Evolutionary conservation across 1,140 invertebrate genomes (phyloP).

Genomic region (Zaprionus kolodkinae): DNA sequence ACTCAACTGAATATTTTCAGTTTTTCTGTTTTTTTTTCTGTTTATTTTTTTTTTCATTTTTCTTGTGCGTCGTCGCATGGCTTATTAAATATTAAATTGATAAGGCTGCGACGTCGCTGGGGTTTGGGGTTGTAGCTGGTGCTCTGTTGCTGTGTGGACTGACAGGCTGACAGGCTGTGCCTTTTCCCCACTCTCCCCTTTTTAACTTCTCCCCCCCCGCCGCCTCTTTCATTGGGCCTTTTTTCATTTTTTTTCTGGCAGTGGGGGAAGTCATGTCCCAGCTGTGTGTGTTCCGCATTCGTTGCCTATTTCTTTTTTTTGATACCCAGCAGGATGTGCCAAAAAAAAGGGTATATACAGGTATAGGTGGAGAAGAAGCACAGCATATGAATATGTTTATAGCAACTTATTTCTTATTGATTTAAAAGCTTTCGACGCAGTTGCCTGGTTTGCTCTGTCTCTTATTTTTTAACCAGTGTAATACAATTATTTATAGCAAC

Average conservation of each 20-base stretch:
- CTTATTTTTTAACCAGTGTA: too few species aligned
- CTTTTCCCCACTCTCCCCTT: background rate
- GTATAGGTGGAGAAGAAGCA: too few species aligned
- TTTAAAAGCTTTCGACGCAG: too few species aligned
- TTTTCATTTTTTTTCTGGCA: background rate
- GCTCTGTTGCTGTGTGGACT: background rate
- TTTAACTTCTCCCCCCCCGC: background rate
- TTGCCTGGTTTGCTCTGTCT: too few species aligned
- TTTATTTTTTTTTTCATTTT: slow-evolving; percentile 38
- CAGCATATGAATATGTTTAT: too few species aligned
- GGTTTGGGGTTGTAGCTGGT: background rate
- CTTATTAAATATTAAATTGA: slow-evolving; percentile 83
- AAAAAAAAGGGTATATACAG: background rate
- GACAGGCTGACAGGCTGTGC: slow-evolving; percentile 8
- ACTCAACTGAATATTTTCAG: slow-evolving; percentile 74
- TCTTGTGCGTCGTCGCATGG: slow-evolving; percentile 47
- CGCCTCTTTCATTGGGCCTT: background rate
- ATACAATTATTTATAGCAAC: too few species aligned
- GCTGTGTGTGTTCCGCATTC: slow-evolving; percentile 17
- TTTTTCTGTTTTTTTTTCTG: background rate
- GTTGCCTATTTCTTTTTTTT: slow-evolving; percentile 43
- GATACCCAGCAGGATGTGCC: background rate
- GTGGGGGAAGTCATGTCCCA: slow-evolving; percentile 7
- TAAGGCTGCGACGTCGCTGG: slow-evolving; percentile 48
- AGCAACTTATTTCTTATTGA: too few species aligned